phyloP scores from a whole-genome alignment of 2,113 vertebrate species.

The Ellobius talpinus region DNA sequence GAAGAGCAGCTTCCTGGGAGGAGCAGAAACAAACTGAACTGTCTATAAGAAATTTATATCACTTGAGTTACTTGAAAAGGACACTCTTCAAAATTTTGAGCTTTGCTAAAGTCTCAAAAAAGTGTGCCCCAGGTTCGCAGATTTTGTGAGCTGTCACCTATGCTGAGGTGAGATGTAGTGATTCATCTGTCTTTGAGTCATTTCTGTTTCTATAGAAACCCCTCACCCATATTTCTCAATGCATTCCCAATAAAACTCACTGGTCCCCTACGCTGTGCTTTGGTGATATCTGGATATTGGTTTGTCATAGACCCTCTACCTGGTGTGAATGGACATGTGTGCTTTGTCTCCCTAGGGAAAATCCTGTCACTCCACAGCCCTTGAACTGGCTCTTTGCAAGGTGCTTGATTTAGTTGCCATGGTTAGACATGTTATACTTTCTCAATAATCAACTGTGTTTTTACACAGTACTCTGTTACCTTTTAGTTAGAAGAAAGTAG shows the following conservation, averaged over 20 bases:
- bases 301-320: background rate
- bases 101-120: background rate
- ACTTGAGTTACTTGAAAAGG: background rate
- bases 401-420: constrained; percentile 42
- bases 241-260: background rate
- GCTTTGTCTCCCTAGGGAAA: background rate
- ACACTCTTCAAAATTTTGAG: background rate
- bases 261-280: background rate
- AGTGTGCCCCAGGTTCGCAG: background rate
- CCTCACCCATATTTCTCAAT: background rate
- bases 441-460: constrained; percentile 66
- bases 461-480: constrained; percentile 55
- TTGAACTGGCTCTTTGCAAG: constrained; percentile 60
- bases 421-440: constrained; percentile 4
- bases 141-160: background rate
- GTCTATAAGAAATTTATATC: background rate
- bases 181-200: background rate
- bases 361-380: background rate
- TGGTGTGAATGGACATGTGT: background rate
- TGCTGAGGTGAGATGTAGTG: too few relatives aligned
- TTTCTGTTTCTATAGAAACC: background rate
- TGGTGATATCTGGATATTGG: background rate
- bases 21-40: background rate
- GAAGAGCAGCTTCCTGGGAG: background rate
- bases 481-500: constrained; percentile 47